Evolutionary conservation across 2,888 invertebrate genomes (phyloP).

Genomic region (Melipona bicolor): DNA sequence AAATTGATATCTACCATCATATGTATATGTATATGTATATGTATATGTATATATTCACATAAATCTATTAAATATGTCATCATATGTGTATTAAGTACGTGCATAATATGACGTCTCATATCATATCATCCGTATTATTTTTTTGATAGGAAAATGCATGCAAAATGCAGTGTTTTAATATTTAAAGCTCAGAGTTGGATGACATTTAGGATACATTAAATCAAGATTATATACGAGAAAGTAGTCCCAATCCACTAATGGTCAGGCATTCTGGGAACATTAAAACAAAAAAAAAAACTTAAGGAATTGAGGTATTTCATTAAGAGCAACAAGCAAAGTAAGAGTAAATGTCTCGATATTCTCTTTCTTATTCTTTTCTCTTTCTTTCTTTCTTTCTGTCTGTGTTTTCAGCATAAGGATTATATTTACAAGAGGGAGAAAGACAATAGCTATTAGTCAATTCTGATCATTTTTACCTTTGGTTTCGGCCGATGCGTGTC

Average conservation of each 20-base stretch:
- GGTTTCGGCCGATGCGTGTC: slow-evolving; percentile 98
- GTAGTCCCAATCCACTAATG: slow-evolving; percentile 53
- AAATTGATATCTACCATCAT: slow-evolving; percentile 3
- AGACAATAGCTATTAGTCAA: slow-evolving; percentile 70
- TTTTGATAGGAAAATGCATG: slow-evolving; percentile 54
- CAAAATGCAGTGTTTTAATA: slow-evolving; percentile 37
- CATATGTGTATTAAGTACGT: slow-evolving; percentile 17
- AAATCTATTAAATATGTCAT: background rate
- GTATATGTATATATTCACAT: slow-evolving; percentile 3
- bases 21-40: background rate
- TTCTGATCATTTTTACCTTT: slow-evolving; percentile 85
- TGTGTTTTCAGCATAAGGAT: slow-evolving; percentile 24
- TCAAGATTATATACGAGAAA: slow-evolving; percentile 59
- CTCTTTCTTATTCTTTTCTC: slow-evolving; percentile 17
- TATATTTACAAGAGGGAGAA: slow-evolving; percentile 25
- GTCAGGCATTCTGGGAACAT: slow-evolving; percentile 68
- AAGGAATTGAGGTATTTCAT: slow-evolving; percentile 68
- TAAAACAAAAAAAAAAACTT: slow-evolving; percentile 71
- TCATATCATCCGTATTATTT: background rate
- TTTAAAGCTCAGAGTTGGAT: slow-evolving; percentile 46
- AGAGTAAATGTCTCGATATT: slow-evolving; percentile 9
- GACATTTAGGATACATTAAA: slow-evolving; percentile 43
- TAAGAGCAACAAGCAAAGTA: slow-evolving; percentile 57
- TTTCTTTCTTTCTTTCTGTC: slow-evolving; percentile 27
- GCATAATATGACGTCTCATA: slow-evolving; percentile 14